These are phyloP conservation scores for Ceramica pisi DNA, from an alignment of 2,888 invertebrate species.

Conservation along the genomic window DNA sequence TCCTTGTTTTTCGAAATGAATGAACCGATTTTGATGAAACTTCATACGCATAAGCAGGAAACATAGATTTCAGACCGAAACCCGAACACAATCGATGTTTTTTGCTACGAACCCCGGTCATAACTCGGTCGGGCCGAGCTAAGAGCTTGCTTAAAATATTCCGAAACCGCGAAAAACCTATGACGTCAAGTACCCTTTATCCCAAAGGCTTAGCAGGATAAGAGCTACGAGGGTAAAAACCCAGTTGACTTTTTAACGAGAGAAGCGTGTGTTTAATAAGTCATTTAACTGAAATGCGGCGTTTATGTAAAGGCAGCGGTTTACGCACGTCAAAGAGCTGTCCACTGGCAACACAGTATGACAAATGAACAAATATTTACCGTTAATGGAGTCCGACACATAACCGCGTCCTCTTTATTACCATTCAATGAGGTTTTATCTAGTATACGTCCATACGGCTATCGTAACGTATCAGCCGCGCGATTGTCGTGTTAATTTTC, in stretches of 20 bases:
- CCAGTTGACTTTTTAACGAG: conserved; percentile 60
- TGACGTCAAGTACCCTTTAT: conserved; percentile 61
- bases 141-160: conserved; percentile 49
- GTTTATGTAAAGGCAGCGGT: conserved; percentile 68
- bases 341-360: conserved; percentile 71
- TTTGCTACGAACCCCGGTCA: conserved; percentile 22
- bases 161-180: conserved; percentile 56
- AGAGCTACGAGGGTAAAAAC: conserved; percentile 54
- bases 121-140: conserved; percentile 19
- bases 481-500: conserved; percentile 56
- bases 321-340: conserved; percentile 71
- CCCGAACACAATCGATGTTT: conserved; percentile 38
- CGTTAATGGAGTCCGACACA: conserved; percentile 81
- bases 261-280: conserved; percentile 58
- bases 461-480: conserved; percentile 46
- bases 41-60: no score
- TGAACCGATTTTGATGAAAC: no score
- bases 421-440: conserved; percentile 67
- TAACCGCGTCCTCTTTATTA: conserved; percentile 74
- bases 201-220: conserved; percentile 57
- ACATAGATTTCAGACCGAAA: neutral
- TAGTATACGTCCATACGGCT: conserved; percentile 50
- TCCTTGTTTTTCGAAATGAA: no score
- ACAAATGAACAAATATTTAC: conserved; percentile 85
- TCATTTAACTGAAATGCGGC: conserved; percentile 59